Evolutionary conservation across 2,113 vertebrate genomes (phyloP).

Genomic region (Motacilla tschutschensis): DNA sequence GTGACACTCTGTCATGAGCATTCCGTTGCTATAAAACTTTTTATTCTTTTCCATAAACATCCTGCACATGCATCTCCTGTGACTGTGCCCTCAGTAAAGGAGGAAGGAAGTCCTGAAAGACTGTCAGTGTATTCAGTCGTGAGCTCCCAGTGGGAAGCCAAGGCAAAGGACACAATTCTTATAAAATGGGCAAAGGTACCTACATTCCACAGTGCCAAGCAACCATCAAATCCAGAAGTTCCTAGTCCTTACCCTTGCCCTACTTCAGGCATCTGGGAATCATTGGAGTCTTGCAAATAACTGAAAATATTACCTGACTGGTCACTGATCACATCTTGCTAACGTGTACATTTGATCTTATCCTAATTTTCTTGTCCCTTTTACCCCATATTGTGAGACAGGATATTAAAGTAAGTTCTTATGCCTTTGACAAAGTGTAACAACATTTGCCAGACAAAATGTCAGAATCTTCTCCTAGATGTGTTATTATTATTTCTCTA

Average conservation of each 20-base stretch:
- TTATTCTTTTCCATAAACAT: neutral
- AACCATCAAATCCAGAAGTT: slow-evolving; percentile 39
- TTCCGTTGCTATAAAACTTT: neutral
- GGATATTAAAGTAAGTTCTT: slow-evolving; percentile 31
- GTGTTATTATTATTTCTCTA: slow-evolving; percentile 5
- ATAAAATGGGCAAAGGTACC: slow-evolving; percentile 35
- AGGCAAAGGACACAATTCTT: slow-evolving; percentile 14
- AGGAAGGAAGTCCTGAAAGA: neutral
- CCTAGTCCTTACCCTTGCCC: neutral
- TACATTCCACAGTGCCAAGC: slow-evolving; percentile 39
- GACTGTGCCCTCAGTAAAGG: neutral
- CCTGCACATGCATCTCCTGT: neutral
- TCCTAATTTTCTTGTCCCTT: neutral
- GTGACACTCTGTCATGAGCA: neutral
- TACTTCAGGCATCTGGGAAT: slow-evolving; percentile 18
- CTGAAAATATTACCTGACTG: neutral
- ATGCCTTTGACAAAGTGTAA: neutral
- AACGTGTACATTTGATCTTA: neutral
- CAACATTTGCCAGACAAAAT: slow-evolving; percentile 18
- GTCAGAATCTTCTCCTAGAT: slow-evolving; percentile 1
- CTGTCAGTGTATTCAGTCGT: neutral
- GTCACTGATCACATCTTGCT: slow-evolving; percentile 7
- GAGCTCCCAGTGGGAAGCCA: neutral
- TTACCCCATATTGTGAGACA: slow-evolving; percentile 26
- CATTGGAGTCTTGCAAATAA: slow-evolving; percentile 11